Evolutionary conservation across 2,797 vertebrate species (phyloP), one percentile per base, ranked within the genome.

Genomic region (Miichthys miiuy): DNA sequence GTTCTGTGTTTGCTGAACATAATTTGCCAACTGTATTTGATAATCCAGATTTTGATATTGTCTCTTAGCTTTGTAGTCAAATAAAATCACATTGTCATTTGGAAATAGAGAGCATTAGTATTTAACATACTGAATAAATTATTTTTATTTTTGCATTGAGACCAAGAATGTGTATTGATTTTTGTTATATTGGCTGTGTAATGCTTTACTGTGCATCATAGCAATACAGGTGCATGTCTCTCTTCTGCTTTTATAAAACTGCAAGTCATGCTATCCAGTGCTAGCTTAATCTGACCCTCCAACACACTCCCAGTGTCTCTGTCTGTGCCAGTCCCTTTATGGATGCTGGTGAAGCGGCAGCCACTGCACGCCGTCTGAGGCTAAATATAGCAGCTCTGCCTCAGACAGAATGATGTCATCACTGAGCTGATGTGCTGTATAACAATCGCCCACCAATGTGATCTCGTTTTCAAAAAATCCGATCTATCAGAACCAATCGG

Each of bases 331-430:
- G 55, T 58, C 44, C 23, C 75, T 81, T 60, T 67, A 38, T 75
- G 78, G 76, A 85, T 80, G 79, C 84, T 87, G 58, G 74, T 74
- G 79, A 72, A 71, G 76, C 81, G 4, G 79, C 81, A 86, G 82
- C 78, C 68, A 58, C 72, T 78, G 80, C 71, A 72, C 62, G 8
- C 72, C 66, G 88, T 89, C 91, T 87, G 76, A 52, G 71, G 34
- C 93, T 95, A 95, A 92, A 95, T 92, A 91, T 94, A 94, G 93
- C 80, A 79, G 25, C 88, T 34, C 69, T 76, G 78, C 92, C 89
- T 93, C 87, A 94, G 93, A 94, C 90, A 74, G 79, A 81, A 83
- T 93, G 92, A 94, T 88, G 88, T 94, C 93, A 94, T 88, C 83
- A 63, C 81, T 84, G 81, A 87, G 91, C 86, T 88, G 90, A 91